Base-by-base conservation (phyloP, 2,113 vertebrate genomes). In the Cololabis saira region DNA sequence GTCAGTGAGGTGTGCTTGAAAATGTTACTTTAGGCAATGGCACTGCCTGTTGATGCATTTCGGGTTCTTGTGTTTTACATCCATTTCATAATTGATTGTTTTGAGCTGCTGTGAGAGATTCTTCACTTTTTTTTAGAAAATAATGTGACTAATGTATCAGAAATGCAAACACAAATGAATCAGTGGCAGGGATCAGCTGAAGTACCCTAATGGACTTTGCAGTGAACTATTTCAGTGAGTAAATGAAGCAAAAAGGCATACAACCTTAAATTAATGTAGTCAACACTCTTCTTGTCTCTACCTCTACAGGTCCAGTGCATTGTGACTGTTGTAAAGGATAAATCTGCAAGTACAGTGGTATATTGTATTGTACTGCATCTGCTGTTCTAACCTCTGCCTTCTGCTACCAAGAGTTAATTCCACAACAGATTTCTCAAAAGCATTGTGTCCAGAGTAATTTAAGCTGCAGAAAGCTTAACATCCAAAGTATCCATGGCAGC, bases 401-500 rank as follows among this genome's bases (percentile, higher is more conserved):
- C 13, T 17, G 16, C 37, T 5, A 19, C 11, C 56, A 4, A 45
- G 16, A 51, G 40, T 40, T 17, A 48, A 37, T 53, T 50, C 45
- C 21, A 52, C 53, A 60, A 54, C 17, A 2, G 4, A 24, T 50
- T 41, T 43, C 53, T 55, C 45, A 57, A 72, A 67, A 33, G 57
- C 19, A 45, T 54, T 21, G 18, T 14, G 21, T 40, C 19, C 33
- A 30, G 27, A 77, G 41, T 66, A 18, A 21, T 47, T 63, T 51
- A 43, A 15, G 21, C 33, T 30, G 43, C 16, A 61, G 52, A 48
- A 37, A 49, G 61, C 62, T 54, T 37, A 58, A 52, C 0, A 13
- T 53, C 56, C 53, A 65, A 54, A 60, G 22, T 1, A 18, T 61
- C 41, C 45, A 19, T 48, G 41, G 64, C 42, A 62, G 61, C 51